Evolutionary conservation across 2,113 vertebrate genomes (phyloP).

Genomic region (Eulemur macaco): DNA sequence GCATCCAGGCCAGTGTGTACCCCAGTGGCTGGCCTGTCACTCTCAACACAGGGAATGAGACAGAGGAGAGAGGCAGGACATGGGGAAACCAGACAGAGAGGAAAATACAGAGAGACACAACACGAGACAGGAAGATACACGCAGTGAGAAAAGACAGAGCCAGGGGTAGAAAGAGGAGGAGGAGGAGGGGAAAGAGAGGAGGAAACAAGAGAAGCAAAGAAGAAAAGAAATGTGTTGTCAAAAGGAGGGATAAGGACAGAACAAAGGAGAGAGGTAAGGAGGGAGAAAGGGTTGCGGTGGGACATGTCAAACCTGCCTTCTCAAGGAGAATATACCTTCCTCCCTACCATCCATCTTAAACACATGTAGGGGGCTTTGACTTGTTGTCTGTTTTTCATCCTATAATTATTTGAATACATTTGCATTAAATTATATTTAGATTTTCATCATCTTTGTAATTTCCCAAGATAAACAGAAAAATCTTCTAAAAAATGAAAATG

Average conservation of each 20-base stretch:
- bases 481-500: constrained; percentile 16
- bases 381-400: constrained; percentile 14
- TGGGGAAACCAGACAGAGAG: neutral
- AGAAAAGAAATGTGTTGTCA: neutral
- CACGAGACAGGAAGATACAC: neutral
- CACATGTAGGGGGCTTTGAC: neutral
- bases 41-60: neutral
- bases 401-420: constrained; percentile 66
- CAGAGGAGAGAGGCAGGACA: neutral
- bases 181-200: too few relatives aligned
- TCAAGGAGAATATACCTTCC: neutral
- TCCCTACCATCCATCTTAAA: neutral
- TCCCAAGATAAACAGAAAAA: constrained; percentile 53
- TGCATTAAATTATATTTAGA: constrained; percentile 66
- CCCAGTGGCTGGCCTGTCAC: neutral
- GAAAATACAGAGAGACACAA: neutral
- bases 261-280: neutral
- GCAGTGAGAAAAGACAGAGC: neutral
- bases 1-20: neutral
- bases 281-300: neutral
- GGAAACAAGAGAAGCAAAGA: neutral
- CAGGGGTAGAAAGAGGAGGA: neutral
- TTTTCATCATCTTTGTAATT: constrained; percentile 63
- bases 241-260: neutral
- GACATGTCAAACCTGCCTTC: neutral